Evolutionary conservation across 2,113 vertebrate genomes (phyloP).

Genomic region (Bufo gargarizans): DNA sequence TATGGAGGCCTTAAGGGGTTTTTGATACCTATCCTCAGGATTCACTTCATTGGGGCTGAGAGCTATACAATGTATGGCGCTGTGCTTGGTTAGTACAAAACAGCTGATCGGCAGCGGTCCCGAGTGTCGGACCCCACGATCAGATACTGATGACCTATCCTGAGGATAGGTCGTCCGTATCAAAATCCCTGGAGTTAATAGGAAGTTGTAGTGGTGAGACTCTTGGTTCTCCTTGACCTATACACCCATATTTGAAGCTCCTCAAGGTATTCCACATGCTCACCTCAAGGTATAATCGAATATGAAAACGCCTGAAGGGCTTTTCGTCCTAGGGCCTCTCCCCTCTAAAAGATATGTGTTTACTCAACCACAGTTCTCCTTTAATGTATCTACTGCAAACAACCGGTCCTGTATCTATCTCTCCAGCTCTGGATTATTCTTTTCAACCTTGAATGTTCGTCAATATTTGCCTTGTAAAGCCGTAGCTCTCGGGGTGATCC

Average conservation of each 20-base stretch:
- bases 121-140: too few relatives aligned
- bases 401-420: neutral
- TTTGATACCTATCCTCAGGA: too few relatives aligned
- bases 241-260: too few relatives aligned
- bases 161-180: too few relatives aligned
- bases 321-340: neutral
- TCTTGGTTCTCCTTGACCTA: neutral
- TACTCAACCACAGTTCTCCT: constrained; percentile 22
- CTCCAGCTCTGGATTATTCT: neutral
- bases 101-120: too few relatives aligned
- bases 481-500: neutral
- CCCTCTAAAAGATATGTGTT: constrained; percentile 18
- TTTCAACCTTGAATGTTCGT: constrained; percentile 47
- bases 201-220: neutral
- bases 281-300: neutral
- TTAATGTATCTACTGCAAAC: constrained; percentile 28
- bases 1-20: too few relatives aligned
- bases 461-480: constrained; percentile 47
- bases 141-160: too few relatives aligned
- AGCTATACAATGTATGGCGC: too few relatives aligned
- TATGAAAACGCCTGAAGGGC: neutral
- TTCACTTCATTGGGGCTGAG: too few relatives aligned
- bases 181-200: too few relatives aligned
- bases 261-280: neutral
- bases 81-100: too few relatives aligned